Base-by-base conservation (phyloP, 2,888 invertebrate species). In the Cordylochernes scorpioides region DNA sequence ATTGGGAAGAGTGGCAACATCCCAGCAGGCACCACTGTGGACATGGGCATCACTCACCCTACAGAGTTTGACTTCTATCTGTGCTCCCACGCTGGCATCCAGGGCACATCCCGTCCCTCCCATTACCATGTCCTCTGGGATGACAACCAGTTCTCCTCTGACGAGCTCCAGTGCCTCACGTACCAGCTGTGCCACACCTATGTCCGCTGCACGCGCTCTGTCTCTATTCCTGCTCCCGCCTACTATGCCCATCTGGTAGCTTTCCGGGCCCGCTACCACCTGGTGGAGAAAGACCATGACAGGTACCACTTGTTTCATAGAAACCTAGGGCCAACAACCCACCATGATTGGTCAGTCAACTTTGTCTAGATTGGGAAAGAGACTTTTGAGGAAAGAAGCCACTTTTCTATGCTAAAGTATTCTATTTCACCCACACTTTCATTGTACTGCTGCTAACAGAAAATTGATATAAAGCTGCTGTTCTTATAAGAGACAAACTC, bases 51-150 rank as follows among this genome's bases (percentile, higher is more conserved):
- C 52, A 94, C 94, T 25, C 97, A 99, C 60, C 97, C 97, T 27
- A 94, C 94, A 3, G 97, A 99, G 59, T 99, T 97, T 57, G 97
- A 99, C 59, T 99, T 99, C 61, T 99, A 94, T 57, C 65, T 99
- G 33, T 99, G 97, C 65, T 88, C 78, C 56, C 84, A 84, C 54
- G 82, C 82, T 57, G 84, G 84, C 42, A 84, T 84, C 45, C 84
- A 91, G 80, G 97, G 97, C 50, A 99, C 97, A 38, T 86, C 84
- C 43, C 68, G 97, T 39, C 97, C 97, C 36, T 88, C 88, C 17
- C 97, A 99, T 61, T 97, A 99, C 60, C 94, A 97, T 58, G 94
- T 97, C 36, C 64, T 97, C 31, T 99, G 97, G 97, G 97, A 97
- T 59, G 97, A 99, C 63, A 97, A 94, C 59, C 80, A 82, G 57